Evolutionary conservation across 2,113 vertebrate genomes (phyloP).

Genomic region (Vombatus ursinus): DNA sequence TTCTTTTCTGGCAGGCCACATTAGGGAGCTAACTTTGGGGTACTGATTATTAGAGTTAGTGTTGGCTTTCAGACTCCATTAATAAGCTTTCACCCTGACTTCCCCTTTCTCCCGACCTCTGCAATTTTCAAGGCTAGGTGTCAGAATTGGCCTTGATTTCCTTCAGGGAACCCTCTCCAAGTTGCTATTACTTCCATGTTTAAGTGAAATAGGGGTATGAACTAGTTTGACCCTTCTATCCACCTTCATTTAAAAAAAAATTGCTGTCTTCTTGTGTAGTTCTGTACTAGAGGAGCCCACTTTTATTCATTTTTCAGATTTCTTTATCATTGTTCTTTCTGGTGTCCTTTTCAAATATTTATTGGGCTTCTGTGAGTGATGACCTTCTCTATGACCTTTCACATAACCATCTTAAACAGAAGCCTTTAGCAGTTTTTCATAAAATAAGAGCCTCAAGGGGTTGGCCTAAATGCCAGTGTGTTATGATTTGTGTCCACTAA

Average conservation of each 20-base stretch:
- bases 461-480: neutral
- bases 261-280: neutral
- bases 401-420: neutral
- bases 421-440: neutral
- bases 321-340: neutral
- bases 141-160: neutral
- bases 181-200: too few relatives aligned
- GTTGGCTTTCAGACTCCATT: neutral
- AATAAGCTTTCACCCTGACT: neutral
- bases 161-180: neutral
- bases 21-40: neutral
- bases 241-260: neutral
- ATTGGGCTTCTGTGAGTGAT: neutral
- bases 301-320: neutral
- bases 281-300: neutral
- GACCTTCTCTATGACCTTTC: neutral
- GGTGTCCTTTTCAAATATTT: neutral
- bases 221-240: neutral
- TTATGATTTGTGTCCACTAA: too few relatives aligned
- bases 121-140: neutral
- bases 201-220: neutral
- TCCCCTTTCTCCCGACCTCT: neutral
- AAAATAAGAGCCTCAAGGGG: neutral
- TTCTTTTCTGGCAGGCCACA: neutral
- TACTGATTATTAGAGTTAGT: neutral